Base-by-base conservation (phyloP, 2,888 invertebrate genomes). In the Agrotis ipsilon region DNA sequence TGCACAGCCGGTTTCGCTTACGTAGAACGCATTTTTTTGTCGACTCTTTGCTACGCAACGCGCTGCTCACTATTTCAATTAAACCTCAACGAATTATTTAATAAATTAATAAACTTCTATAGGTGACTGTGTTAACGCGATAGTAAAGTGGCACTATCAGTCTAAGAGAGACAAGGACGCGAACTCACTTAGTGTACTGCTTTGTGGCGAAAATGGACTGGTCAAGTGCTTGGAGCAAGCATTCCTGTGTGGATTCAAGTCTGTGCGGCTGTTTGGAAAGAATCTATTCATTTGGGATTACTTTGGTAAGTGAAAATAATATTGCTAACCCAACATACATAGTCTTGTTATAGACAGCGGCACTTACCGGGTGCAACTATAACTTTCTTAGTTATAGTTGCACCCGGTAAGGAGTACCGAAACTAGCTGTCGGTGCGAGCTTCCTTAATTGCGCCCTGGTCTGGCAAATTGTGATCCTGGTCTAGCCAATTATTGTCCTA, bases 261-360 rank as follows among this genome's bases (percentile, higher is more conserved):
- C 99, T 9, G 97, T 98, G 3, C 97, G 99, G 73, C 97, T 99
- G 85, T 99, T 99, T 92, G 98, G 99, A 39, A 97, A 98, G 86
- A 99, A 99, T 95, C 97, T 99, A 82, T 99, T 99, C 91, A 98
- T 99, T 80, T 99, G 99, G 99, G 99, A 99, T 93, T 99, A 98
- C 94, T 98, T 99, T 89, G 98, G 99, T 99, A 94, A 96, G 96
- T 93, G 18, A 27, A 27, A 39, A 39, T 39, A 39, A 39, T 39
- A 39, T 39, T 39, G 39, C 11, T 39, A 11, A 39, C 39, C 39
- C 39, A 39, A 9, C 39, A 39, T 11, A 39, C 39, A 39, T 27
- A 4, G 27, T 39, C 39, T 39, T 39, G 39, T 11, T 39, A 39
- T 2, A 39, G 11, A 39, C 39, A 39, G 2, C 39, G 39, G 9